These are phyloP conservation scores for Drosophila auraria DNA, from an alignment of 1,140 invertebrate species.

Conservation along the genomic window DNA sequence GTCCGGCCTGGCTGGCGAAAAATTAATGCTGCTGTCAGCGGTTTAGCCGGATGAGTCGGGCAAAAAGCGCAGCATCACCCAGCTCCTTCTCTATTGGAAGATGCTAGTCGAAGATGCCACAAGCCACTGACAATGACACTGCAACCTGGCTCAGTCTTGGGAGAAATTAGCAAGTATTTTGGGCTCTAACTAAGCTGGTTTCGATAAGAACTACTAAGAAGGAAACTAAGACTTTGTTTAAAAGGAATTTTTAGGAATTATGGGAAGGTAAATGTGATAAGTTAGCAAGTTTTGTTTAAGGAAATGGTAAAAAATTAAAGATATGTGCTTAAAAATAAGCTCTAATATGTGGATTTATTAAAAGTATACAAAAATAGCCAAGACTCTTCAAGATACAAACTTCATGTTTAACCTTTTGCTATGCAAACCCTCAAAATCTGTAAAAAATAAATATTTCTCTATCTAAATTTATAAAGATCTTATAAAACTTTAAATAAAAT, in stretches of 20 bases:
- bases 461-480: too few species aligned
- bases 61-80: slow-evolving; percentile 27
- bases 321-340: too few species aligned
- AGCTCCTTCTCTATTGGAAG: slow-evolving; percentile 1
- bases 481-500: too few species aligned
- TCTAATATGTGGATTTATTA: too few species aligned
- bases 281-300: background rate
- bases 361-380: too few species aligned
- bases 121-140: slow-evolving; percentile 36
- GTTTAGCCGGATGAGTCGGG: slow-evolving; percentile 43
- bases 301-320: background rate
- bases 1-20: slow-evolving; percentile 30
- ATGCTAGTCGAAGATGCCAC: slow-evolving; percentile 35
- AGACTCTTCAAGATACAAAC: too few species aligned
- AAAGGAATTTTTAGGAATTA: too few species aligned
- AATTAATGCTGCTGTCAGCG: slow-evolving; percentile 73
- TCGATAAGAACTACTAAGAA: background rate
- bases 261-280: background rate
- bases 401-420: too few species aligned
- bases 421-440: too few species aligned
- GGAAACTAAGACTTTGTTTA: too few species aligned
- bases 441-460: too few species aligned
- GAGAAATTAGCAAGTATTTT: slow-evolving; percentile 6
- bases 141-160: background rate
- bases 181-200: background rate